Evolutionary conservation across 2,797 vertebrate genomes (phyloP).

Genomic region (Silurus aristotelis): DNA sequence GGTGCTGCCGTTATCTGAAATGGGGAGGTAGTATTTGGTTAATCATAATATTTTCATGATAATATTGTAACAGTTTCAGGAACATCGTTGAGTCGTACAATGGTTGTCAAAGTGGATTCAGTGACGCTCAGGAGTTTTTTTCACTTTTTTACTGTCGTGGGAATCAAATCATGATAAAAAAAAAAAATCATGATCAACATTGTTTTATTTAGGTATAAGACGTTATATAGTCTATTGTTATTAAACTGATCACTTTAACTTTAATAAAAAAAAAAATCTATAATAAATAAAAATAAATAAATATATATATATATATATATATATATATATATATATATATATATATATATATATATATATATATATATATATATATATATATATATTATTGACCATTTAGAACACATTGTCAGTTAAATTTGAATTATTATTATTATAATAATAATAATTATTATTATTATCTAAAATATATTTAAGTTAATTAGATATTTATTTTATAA

Average conservation of each 20-base stretch:
- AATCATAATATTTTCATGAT: neutral
- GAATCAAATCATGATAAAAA: neutral
- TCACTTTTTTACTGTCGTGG: neutral
- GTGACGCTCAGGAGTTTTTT: neutral
- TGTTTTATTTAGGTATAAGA: too few species aligned
- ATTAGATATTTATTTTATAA: neutral
- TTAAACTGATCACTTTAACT: neutral
- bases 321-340: too few species aligned
- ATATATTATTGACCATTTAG: too few species aligned
- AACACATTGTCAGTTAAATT: neutral
- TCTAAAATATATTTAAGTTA: neutral
- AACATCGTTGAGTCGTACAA: neutral
- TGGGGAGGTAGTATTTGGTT: neutral
- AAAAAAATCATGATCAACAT: too few species aligned
- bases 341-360: too few species aligned
- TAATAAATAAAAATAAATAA: too few species aligned
- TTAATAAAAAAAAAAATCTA: too few species aligned
- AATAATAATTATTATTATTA: too few species aligned
- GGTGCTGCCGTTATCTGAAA: conserved; percentile 5
- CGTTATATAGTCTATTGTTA: neutral
- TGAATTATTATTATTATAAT: neutral
- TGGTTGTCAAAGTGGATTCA: neutral
- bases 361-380: too few species aligned
- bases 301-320: too few species aligned
- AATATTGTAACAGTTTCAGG: neutral